Evolutionary conservation across 1,140 invertebrate species (phyloP).

Genomic region (Frieseomelitta varia): DNA sequence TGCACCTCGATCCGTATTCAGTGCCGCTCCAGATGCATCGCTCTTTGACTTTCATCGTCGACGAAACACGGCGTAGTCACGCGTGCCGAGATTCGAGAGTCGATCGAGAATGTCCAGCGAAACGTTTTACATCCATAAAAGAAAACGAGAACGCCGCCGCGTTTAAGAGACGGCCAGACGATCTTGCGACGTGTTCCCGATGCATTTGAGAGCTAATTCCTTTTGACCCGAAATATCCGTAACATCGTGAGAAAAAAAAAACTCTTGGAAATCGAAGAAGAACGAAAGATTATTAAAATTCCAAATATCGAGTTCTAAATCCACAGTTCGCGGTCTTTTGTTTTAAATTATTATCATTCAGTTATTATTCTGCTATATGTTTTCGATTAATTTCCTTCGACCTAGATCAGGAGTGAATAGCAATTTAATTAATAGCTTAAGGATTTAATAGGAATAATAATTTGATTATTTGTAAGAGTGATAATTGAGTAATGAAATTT

Average conservation of each 20-base stretch:
- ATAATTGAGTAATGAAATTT: too few species aligned
- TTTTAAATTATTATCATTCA: too few species aligned
- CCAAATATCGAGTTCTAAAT: too few species aligned
- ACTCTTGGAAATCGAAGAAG: too few species aligned
- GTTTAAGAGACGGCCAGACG: not conserved
- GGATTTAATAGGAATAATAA: too few species aligned
- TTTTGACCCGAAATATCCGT: not conserved
- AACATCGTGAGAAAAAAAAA: not conserved
- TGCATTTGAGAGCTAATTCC: not conserved
- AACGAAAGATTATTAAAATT: too few species aligned
- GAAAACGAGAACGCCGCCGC: not conserved
- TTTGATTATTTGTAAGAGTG: too few species aligned
- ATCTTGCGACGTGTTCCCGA: not conserved
- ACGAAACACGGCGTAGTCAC: not conserved
- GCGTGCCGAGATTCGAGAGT: conserved; percentile 8
- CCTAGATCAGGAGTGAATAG: too few species aligned
- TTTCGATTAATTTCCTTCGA: too few species aligned
- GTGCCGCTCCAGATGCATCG: conserved; percentile 48
- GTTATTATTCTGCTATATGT: not conserved
- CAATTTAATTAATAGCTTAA: too few species aligned
- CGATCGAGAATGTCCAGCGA: conserved; percentile 15
- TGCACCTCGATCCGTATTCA: conserved; percentile 34
- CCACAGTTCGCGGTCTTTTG: too few species aligned
- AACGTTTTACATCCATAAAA: conserved; percentile 9
- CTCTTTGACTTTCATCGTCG: conserved; percentile 50